Evolutionary conservation across 2,113 vertebrate species (phyloP), one percentile per base, ranked within the genome.

Genomic region (Pelodiscus sinensis): DNA sequence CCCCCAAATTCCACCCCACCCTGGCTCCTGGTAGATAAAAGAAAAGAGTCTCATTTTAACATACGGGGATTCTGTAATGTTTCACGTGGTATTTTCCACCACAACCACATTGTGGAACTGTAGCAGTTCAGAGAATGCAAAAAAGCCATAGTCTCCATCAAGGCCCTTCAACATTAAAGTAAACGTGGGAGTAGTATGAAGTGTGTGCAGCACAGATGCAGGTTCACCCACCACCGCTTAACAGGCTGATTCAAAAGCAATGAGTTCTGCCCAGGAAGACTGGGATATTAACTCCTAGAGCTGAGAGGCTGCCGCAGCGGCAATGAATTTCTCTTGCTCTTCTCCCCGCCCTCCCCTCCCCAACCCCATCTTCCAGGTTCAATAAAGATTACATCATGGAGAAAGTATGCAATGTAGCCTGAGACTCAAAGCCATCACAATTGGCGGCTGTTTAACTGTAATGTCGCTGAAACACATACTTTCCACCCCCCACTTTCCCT

Each of bases 381-480:
- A 98, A 98, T 99, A 98, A 98, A 99, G 98, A 99, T 99, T 99
- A 99, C 99, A 98, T 99, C 99, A 99, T 99, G 98, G 98, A 97
- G 96, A 98, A 99, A 99, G 98, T 98, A 99, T 99, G 98, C 98
- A 97, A 98, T 98, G 98, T 98, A 98, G 98, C 98, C 99, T 99
- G 99, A 99, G 99, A 99, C 99, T 99, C 98, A 98, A 98, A 99
- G 98, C 98, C 98, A 98, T 98, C 98, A 98, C 99, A 98, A 99
- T 98, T 96, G 96, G 98, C 95, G 97, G 98, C 98, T 98, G 98
- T 98, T 98, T 98, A 98, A 99, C 99, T 99, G 99, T 99, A 99
- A 97, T 95, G 98, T 98, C 94, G 98, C 98, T 97, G 98, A 98
- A 98, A 98, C 98, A 98, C 99, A 99, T 98, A 98, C 98, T 98